A percentile compares a stretch with the other conserved stretches of the same genome.
These are phyloP conservation scores for Drosophila tani DNA, from an alignment of 1,140 invertebrate species.

Conservation along the genomic window DNA sequence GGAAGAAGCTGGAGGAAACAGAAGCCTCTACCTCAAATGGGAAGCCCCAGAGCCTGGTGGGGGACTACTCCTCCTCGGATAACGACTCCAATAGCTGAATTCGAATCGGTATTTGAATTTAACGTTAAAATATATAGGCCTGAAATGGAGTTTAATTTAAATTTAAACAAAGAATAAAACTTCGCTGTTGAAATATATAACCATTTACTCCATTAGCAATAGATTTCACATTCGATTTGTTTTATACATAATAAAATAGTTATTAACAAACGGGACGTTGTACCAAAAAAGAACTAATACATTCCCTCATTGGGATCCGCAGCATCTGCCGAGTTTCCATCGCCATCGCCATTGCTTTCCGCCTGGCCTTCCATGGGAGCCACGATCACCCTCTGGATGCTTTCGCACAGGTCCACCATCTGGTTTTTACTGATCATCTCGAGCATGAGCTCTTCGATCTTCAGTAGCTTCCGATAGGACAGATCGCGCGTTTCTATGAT, in stretches of 20 bases:
- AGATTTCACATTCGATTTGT: conserved; percentile 11
- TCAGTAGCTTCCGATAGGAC: conserved; percentile 59
- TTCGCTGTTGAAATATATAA: no score
- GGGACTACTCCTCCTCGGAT: conserved; percentile 67
- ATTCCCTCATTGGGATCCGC: conserved; percentile 42
- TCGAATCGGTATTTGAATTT: neutral
- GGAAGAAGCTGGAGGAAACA: conserved; percentile 17
- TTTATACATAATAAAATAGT: conserved; percentile 26
- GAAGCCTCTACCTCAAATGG: neutral
- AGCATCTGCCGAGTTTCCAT: neutral
- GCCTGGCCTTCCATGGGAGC: conserved; percentile 32
- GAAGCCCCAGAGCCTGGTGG: conserved; percentile 58
- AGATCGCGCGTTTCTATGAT: conserved; percentile 49
- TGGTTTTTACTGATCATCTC: conserved; percentile 34
- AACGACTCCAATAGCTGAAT: conserved; percentile 39
- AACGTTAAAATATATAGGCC: neutral
- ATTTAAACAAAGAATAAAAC: neutral
- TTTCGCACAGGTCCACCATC: conserved; percentile 54
- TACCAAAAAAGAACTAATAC: conserved; percentile 20
- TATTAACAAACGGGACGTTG: conserved; percentile 17
- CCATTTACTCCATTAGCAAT: neutral
- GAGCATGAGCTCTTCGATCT: conserved; percentile 55
- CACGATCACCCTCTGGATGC: conserved; percentile 56
- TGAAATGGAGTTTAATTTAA: neutral
- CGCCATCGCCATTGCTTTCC: neutral